A percentile compares a stretch with the other conserved stretches of the same genome.
Evolutionary conservation across 1,140 invertebrate species (phyloP).

Genomic region (Drosophila truncata): DNA sequence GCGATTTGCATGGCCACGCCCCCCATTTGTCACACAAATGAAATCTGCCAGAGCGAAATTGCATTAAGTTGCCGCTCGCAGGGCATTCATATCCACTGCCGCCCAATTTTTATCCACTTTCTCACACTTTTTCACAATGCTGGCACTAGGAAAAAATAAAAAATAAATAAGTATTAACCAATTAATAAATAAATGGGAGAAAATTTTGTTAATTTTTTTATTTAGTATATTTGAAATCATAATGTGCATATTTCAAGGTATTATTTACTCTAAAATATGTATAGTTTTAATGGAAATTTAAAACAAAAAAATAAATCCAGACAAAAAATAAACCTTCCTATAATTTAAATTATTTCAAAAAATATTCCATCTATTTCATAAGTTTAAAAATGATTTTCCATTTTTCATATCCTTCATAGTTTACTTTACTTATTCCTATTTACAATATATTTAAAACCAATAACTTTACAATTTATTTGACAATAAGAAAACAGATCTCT

Average conservation of each 20-base stretch:
- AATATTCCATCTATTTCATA: background rate
- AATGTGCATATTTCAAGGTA: background rate
- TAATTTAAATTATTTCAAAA: background rate
- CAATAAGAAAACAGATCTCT: too few relatives aligned
- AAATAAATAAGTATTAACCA: background rate
- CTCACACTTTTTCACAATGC: background rate
- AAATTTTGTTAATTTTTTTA: background rate
- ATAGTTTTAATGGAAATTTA: background rate
- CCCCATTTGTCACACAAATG: slow-evolving; percentile 82
- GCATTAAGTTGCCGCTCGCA: slow-evolving; percentile 73
- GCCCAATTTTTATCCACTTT: background rate
- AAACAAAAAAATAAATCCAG: background rate
- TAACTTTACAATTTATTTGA: background rate
- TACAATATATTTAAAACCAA: background rate
- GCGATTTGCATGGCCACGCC: slow-evolving; percentile 81
- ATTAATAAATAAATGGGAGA: background rate
- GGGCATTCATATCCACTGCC: slow-evolving; percentile 62
- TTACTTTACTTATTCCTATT: background rate
- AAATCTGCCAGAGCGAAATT: slow-evolving; percentile 80
- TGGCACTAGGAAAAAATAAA: background rate
- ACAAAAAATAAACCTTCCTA: background rate
- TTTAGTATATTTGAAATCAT: background rate
- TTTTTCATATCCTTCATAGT: background rate
- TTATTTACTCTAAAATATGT: background rate
- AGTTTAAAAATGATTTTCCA: background rate